These are phyloP conservation scores for Ormyrus thymus DNA, from an alignment of 2,888 invertebrate genomes.

Conservation along the genomic window DNA sequence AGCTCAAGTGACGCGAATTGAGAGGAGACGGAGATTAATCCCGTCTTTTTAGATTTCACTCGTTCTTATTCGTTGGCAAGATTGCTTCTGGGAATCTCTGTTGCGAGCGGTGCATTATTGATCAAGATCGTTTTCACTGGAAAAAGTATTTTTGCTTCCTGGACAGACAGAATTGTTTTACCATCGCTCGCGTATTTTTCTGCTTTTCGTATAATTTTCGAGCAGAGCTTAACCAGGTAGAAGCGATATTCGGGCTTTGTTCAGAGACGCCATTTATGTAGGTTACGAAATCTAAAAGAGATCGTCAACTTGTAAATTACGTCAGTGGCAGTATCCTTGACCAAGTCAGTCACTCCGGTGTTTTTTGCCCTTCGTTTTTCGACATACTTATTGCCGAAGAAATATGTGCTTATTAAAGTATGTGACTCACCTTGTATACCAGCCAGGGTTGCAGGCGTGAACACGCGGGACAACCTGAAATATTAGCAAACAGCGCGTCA, in stretches of 20 bases:
- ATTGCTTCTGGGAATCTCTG: too few species aligned
- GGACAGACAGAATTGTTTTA: too few species aligned
- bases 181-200: too few species aligned
- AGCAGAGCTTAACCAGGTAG: not conserved
- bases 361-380: constrained; percentile 36
- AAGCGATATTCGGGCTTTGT: constrained; percentile 23
- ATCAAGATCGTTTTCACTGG: too few species aligned
- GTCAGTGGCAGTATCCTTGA: constrained; percentile 14
- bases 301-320: constrained; percentile 4
- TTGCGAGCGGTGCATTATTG: too few species aligned
- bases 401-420: constrained; percentile 45
- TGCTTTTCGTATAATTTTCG: constrained; percentile 3
- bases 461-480: constrained; percentile 87
- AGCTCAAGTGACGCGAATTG: too few species aligned
- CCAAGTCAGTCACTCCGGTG: not conserved
- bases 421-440: constrained; percentile 83
- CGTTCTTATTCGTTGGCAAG: too few species aligned
- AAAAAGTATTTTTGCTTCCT: too few species aligned
- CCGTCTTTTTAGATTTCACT: too few species aligned
- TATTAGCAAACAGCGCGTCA: constrained; percentile 68
- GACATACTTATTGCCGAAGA: constrained; percentile 37
- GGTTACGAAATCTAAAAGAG: constrained; percentile 29
- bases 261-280: not conserved
- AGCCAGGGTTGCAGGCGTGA: constrained; percentile 86
- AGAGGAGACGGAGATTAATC: too few species aligned